phyloP scores from a whole-genome alignment of 2,797 vertebrate species.

The Anguilla pacifica region DNA sequence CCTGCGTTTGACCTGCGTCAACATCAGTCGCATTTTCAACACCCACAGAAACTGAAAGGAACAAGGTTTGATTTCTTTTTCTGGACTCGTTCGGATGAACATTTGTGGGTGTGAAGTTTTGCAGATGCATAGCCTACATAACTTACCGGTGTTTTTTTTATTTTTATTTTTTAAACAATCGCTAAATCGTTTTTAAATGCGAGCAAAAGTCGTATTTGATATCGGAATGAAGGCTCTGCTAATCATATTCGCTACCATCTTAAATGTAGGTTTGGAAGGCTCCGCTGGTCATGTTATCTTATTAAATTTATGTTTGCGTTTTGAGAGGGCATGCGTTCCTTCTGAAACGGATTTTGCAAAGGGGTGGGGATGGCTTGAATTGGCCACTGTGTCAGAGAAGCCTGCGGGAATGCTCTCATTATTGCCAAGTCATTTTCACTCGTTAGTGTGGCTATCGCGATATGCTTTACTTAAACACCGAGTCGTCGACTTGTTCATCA shows the following conservation, averaged over 20 bases:
- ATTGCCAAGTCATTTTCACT: constrained; percentile 20
- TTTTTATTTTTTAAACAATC: neutral
- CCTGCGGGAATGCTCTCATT: neutral
- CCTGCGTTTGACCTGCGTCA: constrained; percentile 11
- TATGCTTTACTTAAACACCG: neutral
- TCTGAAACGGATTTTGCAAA: neutral
- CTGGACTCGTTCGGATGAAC: neutral
- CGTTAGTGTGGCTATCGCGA: neutral
- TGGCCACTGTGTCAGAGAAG: neutral
- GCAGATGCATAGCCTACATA: neutral
- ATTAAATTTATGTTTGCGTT: neutral
- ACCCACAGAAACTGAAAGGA: neutral
- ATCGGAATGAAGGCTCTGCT: neutral
- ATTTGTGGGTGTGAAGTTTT: constrained; percentile 13
- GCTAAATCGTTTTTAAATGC: neutral
- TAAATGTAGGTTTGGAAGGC: neutral
- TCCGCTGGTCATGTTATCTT: neutral
- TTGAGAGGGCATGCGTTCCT: neutral
- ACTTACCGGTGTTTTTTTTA: neutral
- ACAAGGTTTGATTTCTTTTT: neutral
- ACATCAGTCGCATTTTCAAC: constrained; percentile 15
- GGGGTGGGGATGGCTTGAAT: constrained; percentile 1
- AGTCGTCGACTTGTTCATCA: neutral
- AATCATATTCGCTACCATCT: neutral
- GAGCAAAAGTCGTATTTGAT: neutral